These are phyloP conservation scores for Trogon surrucura DNA, from an alignment of 2,113 vertebrate genomes.

Conservation along the genomic window DNA sequence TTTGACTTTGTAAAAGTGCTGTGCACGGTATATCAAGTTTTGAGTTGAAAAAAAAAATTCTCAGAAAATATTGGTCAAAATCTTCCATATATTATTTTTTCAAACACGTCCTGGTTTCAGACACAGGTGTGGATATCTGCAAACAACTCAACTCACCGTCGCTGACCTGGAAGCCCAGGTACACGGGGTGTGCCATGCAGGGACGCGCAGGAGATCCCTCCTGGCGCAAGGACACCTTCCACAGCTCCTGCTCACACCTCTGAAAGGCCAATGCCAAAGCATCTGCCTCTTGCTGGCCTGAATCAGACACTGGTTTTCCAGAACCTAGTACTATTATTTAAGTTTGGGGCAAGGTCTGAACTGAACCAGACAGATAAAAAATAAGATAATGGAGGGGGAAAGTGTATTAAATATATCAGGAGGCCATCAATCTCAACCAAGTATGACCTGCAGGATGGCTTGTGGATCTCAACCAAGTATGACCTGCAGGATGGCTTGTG, in stretches of 20 bases:
- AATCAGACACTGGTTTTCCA: background rate
- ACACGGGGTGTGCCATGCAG: background rate
- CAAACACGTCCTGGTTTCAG: background rate
- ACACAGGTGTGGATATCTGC: background rate
- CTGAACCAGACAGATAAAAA: background rate
- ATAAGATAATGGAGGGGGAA: background rate
- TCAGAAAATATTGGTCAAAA: background rate
- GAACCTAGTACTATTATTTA: background rate
- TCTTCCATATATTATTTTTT: background rate
- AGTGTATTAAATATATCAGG: background rate
- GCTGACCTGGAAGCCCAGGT: background rate
- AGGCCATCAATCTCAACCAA: background rate
- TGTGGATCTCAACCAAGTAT: background rate
- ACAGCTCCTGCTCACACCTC: background rate
- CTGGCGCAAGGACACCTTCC: background rate
- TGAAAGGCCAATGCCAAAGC: background rate
- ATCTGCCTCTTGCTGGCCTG: background rate
- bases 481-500: background rate
- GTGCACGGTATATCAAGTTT: rapidly evolving
- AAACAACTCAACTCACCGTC: background rate
- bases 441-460: background rate
- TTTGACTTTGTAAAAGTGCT: background rate
- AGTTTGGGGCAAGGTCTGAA: background rate
- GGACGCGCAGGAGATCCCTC: background rate
- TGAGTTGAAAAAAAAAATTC: background rate